Evolutionary conservation across 2,797 vertebrate genomes (phyloP), one percentile per base, ranked within the genome.

Genomic region (Gallinago stenura): DNA sequence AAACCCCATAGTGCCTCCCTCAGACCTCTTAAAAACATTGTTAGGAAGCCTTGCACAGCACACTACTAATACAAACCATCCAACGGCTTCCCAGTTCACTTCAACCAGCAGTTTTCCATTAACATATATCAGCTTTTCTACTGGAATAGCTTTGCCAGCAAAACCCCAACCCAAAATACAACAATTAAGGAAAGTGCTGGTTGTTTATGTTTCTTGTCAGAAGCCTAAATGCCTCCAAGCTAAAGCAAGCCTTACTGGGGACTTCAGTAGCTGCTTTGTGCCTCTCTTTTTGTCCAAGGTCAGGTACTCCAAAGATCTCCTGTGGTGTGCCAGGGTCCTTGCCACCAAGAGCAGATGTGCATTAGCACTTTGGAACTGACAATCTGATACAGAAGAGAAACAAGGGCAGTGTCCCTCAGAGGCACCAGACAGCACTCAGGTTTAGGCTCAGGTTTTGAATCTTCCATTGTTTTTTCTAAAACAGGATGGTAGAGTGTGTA

Each of bases 101-200:
- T 48, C 31, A 71, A 8, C 30, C 73, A 71, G 50, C 41, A 69
- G 15, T 16, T 53, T n/a, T 53, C 62, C 26, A 28, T 1, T 37
- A 61, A 25, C 25, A 77, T 19, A 45, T 31, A 68, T 17, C 53
- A 35, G 21, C 28, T 31, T 68, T 87, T 16, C 76, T 45, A 17
- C 54, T 57, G 50, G 31, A 89, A 65, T 12, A 76, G 28, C 56
- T 77, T 18, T 58, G 33, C 31, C 58, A 82, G 60, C 58, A 73
- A 60, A 64, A 57, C 8, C 33, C 26, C 50, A 45, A 22, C 10
- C 43, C 51, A 58, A n/a, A 62, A 65, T 2, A 39, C 3, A 30
- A 12, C 28, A 54, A 0, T 22, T 33, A 85, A 82, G 56, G 56
- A 22, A 90, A 62, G 2, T 5, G 1, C 1, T 1, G 9, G 8